These are phyloP conservation scores for Centropus unirufus DNA, from an alignment of 2,113 vertebrate species.

Conservation along the genomic window DNA sequence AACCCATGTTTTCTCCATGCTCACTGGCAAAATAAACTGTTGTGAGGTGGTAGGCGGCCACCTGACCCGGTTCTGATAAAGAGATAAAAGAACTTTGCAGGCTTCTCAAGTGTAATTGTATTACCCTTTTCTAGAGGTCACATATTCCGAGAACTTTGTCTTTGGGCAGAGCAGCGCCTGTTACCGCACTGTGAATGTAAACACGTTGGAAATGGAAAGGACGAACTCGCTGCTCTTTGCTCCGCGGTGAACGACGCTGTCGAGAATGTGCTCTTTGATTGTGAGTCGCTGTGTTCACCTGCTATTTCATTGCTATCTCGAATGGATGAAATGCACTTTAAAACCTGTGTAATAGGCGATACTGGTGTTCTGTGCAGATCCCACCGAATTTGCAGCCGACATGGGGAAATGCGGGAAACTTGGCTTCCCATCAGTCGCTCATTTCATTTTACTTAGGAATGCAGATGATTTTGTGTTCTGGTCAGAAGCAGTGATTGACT, in stretches of 20 bases:
- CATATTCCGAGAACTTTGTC: not conserved
- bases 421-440: not conserved
- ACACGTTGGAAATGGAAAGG: not conserved
- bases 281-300: conserved; percentile 1
- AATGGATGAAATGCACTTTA: conserved; percentile 25
- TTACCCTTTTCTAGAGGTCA: not conserved
- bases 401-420: not conserved
- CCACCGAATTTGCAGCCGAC: not conserved
- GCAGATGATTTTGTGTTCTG: not conserved
- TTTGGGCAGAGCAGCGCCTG: not conserved
- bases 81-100: not conserved
- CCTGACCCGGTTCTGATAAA: not conserved
- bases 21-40: not conserved
- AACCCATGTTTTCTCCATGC: not conserved
- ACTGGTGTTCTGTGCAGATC: conserved; percentile 31
- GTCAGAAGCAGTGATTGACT: not conserved
- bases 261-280: not conserved
- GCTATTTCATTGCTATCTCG: not conserved
- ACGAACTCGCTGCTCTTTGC: not conserved
- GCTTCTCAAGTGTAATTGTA: not conserved
- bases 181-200: not conserved
- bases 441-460: not conserved
- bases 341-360: not conserved
- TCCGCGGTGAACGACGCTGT: not conserved
- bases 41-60: not conserved